Percentiles rank a stretch among this genome's conserved stretches.
These are phyloP conservation scores for Chroicocephalus ridibundus DNA, from an alignment of 2,113 vertebrate genomes.

Conservation along the genomic window DNA sequence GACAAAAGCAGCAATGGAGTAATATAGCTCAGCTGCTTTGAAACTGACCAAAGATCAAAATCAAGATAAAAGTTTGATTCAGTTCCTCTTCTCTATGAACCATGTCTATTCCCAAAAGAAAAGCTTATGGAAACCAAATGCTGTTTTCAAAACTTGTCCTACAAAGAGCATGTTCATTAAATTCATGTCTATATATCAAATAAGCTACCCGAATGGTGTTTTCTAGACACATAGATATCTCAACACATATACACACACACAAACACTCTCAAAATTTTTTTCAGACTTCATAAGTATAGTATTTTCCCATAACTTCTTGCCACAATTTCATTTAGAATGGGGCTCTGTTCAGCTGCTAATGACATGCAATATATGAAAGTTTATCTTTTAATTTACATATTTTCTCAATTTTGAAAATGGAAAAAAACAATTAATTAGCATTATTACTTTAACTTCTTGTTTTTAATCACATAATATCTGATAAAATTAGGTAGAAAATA, in stretches of 20 bases:
- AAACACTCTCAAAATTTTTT: not conserved
- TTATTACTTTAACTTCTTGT: not conserved
- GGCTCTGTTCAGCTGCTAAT: not conserved
- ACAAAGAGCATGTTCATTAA: not conserved
- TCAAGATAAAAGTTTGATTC: not conserved
- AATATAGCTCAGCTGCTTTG: not conserved
- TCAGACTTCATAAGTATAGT: not conserved
- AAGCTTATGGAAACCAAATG: not conserved
- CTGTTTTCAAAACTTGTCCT: not conserved
- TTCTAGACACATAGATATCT: not conserved
- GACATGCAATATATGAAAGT: not conserved
- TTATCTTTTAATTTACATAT: not conserved
- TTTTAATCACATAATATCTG: not conserved
- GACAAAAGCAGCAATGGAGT: not conserved
- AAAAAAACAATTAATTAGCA: not conserved
- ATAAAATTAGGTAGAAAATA: not conserved
- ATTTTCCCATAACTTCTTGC: not conserved
- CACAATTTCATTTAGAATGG: not conserved
- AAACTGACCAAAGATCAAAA: not conserved
- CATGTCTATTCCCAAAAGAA: not conserved
- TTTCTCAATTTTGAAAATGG: not conserved
- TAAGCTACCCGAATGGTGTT: not conserved
- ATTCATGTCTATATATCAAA: not conserved
- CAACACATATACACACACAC: not conserved
- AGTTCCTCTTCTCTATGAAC: not conserved